Percentiles rank a stretch among this genome's conserved stretches.
phyloP scores from a whole-genome alignment of 2,888 invertebrate genomes.

The Hybos culiciformis region DNA sequence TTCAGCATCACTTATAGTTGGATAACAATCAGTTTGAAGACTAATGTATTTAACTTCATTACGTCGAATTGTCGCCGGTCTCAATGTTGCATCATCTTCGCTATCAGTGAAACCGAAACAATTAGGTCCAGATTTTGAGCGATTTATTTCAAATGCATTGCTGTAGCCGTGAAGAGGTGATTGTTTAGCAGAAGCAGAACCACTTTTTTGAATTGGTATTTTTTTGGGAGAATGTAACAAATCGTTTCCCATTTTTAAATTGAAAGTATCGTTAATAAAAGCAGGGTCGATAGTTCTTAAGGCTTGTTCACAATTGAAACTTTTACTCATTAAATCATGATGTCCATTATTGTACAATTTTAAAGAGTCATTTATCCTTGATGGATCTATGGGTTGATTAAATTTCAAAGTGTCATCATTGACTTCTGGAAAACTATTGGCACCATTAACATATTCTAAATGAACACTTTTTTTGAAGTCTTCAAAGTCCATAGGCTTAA shows the following conservation, averaged over 20 bases:
- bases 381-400: constrained; percentile 38
- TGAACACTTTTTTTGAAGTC: constrained; percentile 35
- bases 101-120: constrained; percentile 32
- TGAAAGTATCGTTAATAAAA: constrained; percentile 30
- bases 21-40: constrained; percentile 36
- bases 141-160: constrained; percentile 30
- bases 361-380: constrained; percentile 36
- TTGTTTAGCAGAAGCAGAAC: constrained; percentile 24
- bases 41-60: constrained; percentile 30
- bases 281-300: constrained; percentile 31
- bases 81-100: constrained; percentile 28
- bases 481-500: constrained; percentile 36
- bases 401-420: constrained; percentile 34
- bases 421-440: constrained; percentile 31
- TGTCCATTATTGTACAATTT: constrained; percentile 33
- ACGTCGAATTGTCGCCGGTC: constrained; percentile 28
- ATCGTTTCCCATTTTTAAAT: constrained; percentile 19
- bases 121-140: constrained; percentile 36
- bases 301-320: constrained; percentile 34
- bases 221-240: constrained; percentile 22
- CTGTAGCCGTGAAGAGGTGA: constrained; percentile 20
- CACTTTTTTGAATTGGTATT: constrained; percentile 28
- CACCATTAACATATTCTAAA: constrained; percentile 32
- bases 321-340: constrained; percentile 35
- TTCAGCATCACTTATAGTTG: constrained; percentile 26